These are phyloP conservation scores for Xiphophorus couchianus DNA, from an alignment of 2,113 vertebrate species.

Conservation along the genomic window DNA sequence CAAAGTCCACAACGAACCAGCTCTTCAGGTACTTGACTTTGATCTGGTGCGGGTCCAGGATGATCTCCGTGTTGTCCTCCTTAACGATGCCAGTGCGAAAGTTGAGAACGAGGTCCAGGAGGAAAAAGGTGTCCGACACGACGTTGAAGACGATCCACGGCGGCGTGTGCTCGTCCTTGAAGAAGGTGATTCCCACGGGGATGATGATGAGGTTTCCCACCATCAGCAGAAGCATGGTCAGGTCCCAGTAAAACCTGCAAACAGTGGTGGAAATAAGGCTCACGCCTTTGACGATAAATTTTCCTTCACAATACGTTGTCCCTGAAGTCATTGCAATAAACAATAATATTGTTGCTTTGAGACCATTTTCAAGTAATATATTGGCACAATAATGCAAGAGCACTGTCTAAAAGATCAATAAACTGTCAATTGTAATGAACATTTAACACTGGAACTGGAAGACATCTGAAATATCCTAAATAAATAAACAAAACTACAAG, in stretches of 20 bases:
- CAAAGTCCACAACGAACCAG: slow-evolving; percentile 98
- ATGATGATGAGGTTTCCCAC: slow-evolving; percentile 99
- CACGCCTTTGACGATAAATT: too few relatives aligned
- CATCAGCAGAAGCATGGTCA: slow-evolving; percentile 99
- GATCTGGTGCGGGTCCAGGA: slow-evolving; percentile 94
- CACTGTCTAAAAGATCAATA: too few relatives aligned
- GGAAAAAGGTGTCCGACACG: slow-evolving; percentile 97
- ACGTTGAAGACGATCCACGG: slow-evolving; percentile 99
- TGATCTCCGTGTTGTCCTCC: slow-evolving; percentile 98
- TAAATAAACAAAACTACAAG: too few relatives aligned
- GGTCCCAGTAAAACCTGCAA: slow-evolving; percentile 97
- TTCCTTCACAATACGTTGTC: too few relatives aligned
- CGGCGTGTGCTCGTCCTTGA: slow-evolving; percentile 98
- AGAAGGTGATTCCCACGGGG: slow-evolving; percentile 98
- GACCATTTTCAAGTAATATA: too few relatives aligned
- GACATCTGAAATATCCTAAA: too few relatives aligned
- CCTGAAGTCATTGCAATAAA: too few relatives aligned
- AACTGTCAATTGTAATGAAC: too few relatives aligned
- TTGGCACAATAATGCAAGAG: too few relatives aligned
- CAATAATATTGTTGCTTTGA: too few relatives aligned
- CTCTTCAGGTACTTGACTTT: slow-evolving; percentile 98
- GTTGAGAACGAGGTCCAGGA: slow-evolving; percentile 97
- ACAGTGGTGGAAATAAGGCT: neutral
- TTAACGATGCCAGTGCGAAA: slow-evolving; percentile 98
- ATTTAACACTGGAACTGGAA: too few relatives aligned